Base-by-base conservation (phyloP, 1,140 invertebrate species). In the Leptinotarsa lineolata region DNA sequence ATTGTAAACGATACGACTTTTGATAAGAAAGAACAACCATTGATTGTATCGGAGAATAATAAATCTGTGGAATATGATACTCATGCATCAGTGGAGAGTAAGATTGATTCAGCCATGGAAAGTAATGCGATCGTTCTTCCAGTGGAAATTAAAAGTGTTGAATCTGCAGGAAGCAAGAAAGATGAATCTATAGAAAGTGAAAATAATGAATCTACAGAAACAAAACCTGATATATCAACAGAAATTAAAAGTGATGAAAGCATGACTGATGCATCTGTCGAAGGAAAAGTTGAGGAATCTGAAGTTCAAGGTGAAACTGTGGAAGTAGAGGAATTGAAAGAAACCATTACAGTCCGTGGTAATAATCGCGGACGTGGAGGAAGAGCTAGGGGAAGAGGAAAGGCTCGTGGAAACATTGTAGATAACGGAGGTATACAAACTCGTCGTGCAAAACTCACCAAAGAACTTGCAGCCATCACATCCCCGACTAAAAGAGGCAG, bases 361-460 rank as follows among this genome's bases (percentile, higher is more conserved):
- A 78, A 81, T 77, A 79, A 85, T 70, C 86, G 88, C 74, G 83
- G 86, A 72, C 87, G 88, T 5, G 86, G 86, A 61, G 86, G 90
- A 24, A 83, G 80, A 58, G 86, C 88, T 46, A 88, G 86, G 72
- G 83, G 85, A 12, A 85, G 89, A 20, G 85, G 86, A 18, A 83
- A 83, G 15, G 77, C 82, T 22, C 78, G 78, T 65, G 13, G 67
- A 60, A 13, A 69, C 64, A 16, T 58, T 73, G 6, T 76, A 79
- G 77, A 77, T 22, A 75, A 79, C 76, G 84, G 85, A 66, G 83
- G 86, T 75, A 84, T 88, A 44, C 87, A 87, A 80, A 86, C 87
- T 18, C 85, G 88, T 73, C 87, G 90, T 75, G 89, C 88, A 24
- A 86, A 87, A 5, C 64, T 87, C 0, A 86, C 89, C 79, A 89